Evolutionary conservation across 1,140 invertebrate genomes (phyloP), one percentile per base, ranked within the genome.

Genomic region (Cydia splendana): DNA sequence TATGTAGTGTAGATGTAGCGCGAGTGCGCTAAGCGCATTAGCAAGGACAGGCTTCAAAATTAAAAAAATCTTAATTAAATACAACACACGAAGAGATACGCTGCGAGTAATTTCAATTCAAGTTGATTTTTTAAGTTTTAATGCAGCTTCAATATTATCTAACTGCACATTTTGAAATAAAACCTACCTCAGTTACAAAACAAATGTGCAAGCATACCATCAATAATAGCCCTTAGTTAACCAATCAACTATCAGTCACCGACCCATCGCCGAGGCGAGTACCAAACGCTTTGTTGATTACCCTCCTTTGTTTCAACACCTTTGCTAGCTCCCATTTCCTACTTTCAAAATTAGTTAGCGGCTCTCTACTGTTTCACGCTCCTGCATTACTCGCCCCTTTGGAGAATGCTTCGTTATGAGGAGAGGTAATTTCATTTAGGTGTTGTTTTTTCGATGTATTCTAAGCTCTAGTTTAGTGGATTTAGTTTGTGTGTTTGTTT

Each of bases 341-440:
- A 71, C 67, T 71, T 71, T 71, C 38, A 71, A 71, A 71, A 71
- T 71, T 71, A 71, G 67, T 38, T 71, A 71, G 38, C 34, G 38
- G 30, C 30, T 62, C 34, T 71, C 34, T 45, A 38, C 57, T 69
- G 34, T 71, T 71, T 20, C 67, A 71, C 67, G 65, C 18, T 28
- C 20, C 3, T 12, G 67, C 15, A 38, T 71, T 42, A 34, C 1
- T n/a, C 34, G 67, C n/a, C 34, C 5, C 65, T 69, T 69, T 71
- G 67, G 30, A 71, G 34, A 38, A 38, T 42, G 67, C 15, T 71
- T 71, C 67, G 15, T 71, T 71, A 69, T 69, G 28, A 9, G 15
- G 28, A 7, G 15, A 57, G n/a, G 53, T 57, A 62, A 62, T 62
- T 62, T 62, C n/a, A 24, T 24, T 53, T 53, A 10, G 10, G 57